Percentiles rank a stretch among this genome's conserved stretches.
Evolutionary conservation across 2,113 vertebrate species (phyloP).

Genomic region (Atherinomorus stipes): DNA sequence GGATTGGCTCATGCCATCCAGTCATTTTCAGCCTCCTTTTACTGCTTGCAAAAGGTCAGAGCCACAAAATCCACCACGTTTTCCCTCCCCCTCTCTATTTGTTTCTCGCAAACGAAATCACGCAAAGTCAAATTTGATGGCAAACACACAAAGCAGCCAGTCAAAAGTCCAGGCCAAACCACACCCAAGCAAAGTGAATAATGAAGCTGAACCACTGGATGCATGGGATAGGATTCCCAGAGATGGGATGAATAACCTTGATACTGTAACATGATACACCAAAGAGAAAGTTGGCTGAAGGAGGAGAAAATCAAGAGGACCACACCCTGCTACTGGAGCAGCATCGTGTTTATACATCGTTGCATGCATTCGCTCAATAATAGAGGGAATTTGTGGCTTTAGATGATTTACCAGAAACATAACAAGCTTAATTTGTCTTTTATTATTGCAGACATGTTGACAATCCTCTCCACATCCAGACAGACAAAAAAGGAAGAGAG

Average conservation of each 20-base stretch:
- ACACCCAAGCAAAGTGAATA: conserved; percentile 54
- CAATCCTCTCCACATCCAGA: not conserved
- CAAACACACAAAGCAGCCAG: conserved; percentile 7
- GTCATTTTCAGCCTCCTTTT: conserved; percentile 40
- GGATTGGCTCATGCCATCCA: conserved; percentile 49
- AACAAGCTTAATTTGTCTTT: conserved; percentile 14
- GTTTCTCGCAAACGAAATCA: conserved; percentile 43
- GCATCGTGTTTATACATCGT: not conserved
- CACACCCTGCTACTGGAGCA: conserved; percentile 39
- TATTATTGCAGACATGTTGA: conserved; percentile 10
- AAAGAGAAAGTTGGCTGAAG: conserved; percentile 21
- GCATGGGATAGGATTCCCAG: conserved; percentile 1
- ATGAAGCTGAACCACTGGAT: conserved; percentile 12
- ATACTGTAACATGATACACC: conserved; percentile 40
- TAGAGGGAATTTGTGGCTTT: conserved; percentile 35
- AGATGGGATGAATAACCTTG: conserved; percentile 40
- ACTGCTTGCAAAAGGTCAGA: conserved; percentile 60
- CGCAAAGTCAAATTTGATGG: conserved; percentile 47
- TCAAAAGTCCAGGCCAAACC: conserved; percentile 40
- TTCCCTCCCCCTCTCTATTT: not conserved
- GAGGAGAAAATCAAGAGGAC: conserved; percentile 35
- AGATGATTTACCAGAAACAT: conserved; percentile 23
- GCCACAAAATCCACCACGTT: conserved; percentile 39
- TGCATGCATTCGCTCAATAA: not conserved
- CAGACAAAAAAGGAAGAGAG: conserved; percentile 6